These are phyloP conservation scores for Rhinolophus ferrumequinum DNA, from an alignment of 2,113 vertebrate genomes.

Conservation along the genomic window DNA sequence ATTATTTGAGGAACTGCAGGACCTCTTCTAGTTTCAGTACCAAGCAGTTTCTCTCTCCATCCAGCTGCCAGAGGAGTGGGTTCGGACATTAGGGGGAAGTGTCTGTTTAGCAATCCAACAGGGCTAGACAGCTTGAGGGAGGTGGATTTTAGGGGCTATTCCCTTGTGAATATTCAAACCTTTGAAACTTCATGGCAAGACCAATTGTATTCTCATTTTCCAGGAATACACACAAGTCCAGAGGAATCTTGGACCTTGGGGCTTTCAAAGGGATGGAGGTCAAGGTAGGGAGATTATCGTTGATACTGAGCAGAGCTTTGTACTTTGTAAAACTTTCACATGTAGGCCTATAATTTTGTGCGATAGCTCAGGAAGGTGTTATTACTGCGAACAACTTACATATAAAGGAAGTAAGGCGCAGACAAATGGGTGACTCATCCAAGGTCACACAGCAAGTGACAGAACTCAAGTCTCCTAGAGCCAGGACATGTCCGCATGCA, in stretches of 20 bases:
- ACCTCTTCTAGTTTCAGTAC: slow-evolving; percentile 49
- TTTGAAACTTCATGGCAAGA: not conserved
- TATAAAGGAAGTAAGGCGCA: not conserved
- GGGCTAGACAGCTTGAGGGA: not conserved
- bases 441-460: slow-evolving; percentile 28
- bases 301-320: not conserved
- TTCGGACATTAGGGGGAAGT: slow-evolving; percentile 16
- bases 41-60: slow-evolving; percentile 61
- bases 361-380: not conserved
- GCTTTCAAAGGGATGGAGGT: not conserved
- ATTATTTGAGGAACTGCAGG: slow-evolving; percentile 50
- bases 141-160: slow-evolving; percentile 63
- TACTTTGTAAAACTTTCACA: not conserved
- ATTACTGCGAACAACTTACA: not conserved
- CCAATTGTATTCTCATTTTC: not conserved
- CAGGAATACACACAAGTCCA: not conserved
- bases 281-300: not conserved
- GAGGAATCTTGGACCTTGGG: not conserved
- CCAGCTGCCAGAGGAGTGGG: slow-evolving; percentile 6
- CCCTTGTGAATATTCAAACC: slow-evolving; percentile 17
- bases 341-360: not conserved
- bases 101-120: slow-evolving; percentile 24
- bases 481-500: not conserved
- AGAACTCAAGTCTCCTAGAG: not conserved
- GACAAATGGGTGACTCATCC: slow-evolving; percentile 6